phyloP scores from a whole-genome alignment of 2,888 invertebrate species.

The Spatulosminthurus flaviceps region DNA sequence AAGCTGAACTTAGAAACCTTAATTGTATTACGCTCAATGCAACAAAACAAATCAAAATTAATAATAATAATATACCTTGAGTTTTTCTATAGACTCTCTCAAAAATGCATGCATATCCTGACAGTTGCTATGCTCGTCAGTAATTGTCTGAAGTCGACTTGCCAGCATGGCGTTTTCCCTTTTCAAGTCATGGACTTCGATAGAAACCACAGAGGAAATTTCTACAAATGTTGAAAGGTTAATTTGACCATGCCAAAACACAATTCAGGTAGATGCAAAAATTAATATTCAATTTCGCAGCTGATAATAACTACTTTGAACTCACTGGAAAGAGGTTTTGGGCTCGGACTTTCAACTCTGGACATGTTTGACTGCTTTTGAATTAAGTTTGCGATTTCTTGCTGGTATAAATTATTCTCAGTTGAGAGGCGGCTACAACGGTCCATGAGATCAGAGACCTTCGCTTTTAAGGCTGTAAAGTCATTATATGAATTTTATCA shows the following conservation, averaged over 20 bases:
- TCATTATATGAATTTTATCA: no score
- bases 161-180: conserved; percentile 37
- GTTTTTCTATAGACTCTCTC: conserved; percentile 49
- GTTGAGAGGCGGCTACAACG: conserved; percentile 33
- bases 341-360: no score
- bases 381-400: conserved; percentile 4
- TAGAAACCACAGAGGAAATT: conserved; percentile 38
- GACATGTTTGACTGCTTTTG: conserved; percentile 4
- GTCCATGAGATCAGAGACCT: conserved; percentile 32
- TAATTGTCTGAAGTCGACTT: conserved; percentile 38
- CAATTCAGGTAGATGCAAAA: background rate
- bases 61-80: no score
- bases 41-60: no score
- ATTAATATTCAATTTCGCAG: background rate
- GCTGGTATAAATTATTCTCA: conserved; percentile 31
- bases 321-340: background rate
- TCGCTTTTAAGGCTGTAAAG: conserved; percentile 37
- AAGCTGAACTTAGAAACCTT: no score
- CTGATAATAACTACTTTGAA: background rate
- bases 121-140: conserved; percentile 45
- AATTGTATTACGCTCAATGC: no score
- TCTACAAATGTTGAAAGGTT: conserved; percentile 33
- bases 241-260: no score
- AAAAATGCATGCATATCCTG: conserved; percentile 49
- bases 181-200: conserved; percentile 48